Base-by-base conservation (phyloP, 2,797 vertebrate species). In the Spinus olivaceus region DNA sequence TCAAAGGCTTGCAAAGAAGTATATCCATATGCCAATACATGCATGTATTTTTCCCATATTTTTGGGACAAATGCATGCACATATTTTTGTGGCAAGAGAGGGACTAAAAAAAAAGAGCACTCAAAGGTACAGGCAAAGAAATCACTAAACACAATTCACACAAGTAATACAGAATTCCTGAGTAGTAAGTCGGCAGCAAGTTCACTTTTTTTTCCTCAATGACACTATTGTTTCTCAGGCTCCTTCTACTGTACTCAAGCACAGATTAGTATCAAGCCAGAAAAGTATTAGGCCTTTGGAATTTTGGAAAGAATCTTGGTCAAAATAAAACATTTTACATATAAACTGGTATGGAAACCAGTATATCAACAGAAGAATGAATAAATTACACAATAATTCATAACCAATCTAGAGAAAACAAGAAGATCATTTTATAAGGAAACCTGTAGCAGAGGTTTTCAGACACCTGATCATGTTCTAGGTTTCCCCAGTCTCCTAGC, bases 221-320 rank as follows among this genome's bases (percentile, higher is more conserved):
- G 16, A 73, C 19, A 42, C 61, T 76, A 96, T 94, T 92, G 87
- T 96, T 96, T 91, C 82, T 66, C 35, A 57, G 90, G 30, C 33
- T 67, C 57, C 33, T 86, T 77, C 65, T 81, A 73, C 72, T 69
- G 32, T 81, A 91, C 61, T 81, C 76, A 78, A 87, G 71, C 16
- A 94, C 47, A 84, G 91, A 96, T 96, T 94, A 96, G 59, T 37
- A 70, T 65, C 72, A 83, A 92, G 54, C 32, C 72, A 91, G 72
- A 69, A 54, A 94, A 88, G 42, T 70, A 96, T 81, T 95, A 81
- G 86, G 47, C 41, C 70, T 81, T 88, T 56, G 89, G 89, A 92
- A 89, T 79, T 93, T 41, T 72, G 9, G 54, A 90, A 91, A 65
- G n/a, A 81, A 70, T 93, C 92, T 61, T 90, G 44, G 30, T 63